Conservation (phyloP, 2,113 vertebrate genomes). For the Apistogramma diplotaenia region DNA sequence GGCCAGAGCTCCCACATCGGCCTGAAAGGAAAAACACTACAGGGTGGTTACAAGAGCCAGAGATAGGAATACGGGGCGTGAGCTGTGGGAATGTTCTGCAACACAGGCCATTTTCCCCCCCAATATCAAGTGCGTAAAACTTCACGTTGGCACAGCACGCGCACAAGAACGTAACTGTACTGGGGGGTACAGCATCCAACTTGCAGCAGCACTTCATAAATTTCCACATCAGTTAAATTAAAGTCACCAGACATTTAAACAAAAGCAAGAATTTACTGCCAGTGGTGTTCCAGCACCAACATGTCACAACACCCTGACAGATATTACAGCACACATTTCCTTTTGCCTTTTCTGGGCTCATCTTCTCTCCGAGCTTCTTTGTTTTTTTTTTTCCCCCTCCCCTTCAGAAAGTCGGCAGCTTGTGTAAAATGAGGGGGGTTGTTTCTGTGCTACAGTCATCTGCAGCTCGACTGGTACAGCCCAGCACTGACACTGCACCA, state of each 20-base stretch:
- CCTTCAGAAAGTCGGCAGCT: conserved; percentile 5
- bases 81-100: conserved; percentile 39
- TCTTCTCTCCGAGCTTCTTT: background rate
- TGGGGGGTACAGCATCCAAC: conserved; percentile 4
- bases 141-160: background rate
- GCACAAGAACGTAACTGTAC: background rate
- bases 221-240: conserved; percentile 33
- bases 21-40: conserved; percentile 28
- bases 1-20: conserved; percentile 30
- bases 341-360: conserved; percentile 60
- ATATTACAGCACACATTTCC: conserved; percentile 46
- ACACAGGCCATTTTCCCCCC: conserved; percentile 17
- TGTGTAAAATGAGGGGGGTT: conserved; percentile 51
- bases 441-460: conserved; percentile 20
- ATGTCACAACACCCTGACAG: conserved; percentile 56
- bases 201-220: conserved; percentile 26
- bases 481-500: conserved; percentile 60
- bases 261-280: conserved; percentile 31
- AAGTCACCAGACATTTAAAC: conserved; percentile 42
- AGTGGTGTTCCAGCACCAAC: conserved; percentile 27
- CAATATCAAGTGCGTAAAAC: background rate
- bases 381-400: background rate
- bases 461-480: conserved; percentile 31
- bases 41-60: conserved; percentile 13
- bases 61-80: conserved; percentile 25